Percentiles rank a stretch among this genome's conserved stretches.
These are phyloP conservation scores for Coturnix japonica DNA, from an alignment of 2,113 vertebrate species.

Conservation along the genomic window DNA sequence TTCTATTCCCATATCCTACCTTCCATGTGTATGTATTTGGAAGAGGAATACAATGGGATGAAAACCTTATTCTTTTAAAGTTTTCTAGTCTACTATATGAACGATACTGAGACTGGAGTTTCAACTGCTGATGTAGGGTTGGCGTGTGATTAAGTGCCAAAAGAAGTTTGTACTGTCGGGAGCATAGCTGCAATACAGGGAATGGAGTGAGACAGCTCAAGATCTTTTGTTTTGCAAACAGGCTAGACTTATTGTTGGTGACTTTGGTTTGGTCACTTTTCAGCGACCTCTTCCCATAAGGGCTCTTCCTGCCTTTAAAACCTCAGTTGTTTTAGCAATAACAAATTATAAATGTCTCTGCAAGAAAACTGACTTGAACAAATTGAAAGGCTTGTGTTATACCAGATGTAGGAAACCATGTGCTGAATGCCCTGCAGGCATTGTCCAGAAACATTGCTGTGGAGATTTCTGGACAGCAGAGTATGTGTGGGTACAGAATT, in stretches of 20 bases:
- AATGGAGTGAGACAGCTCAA: constrained; percentile 35
- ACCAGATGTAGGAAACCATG: neutral
- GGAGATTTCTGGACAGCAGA: neutral
- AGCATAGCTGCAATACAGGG: constrained; percentile 12
- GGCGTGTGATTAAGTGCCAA: neutral
- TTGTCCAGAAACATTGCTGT: neutral
- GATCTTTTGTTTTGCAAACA: constrained; percentile 59
- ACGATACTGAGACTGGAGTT: neutral
- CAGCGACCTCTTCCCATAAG: constrained; percentile 57
- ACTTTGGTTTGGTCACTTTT: constrained; percentile 65
- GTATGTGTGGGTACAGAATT: neutral
- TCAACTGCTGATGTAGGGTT: neutral
- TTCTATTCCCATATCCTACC: constrained; percentile 8
- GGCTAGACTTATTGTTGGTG: constrained; percentile 62
- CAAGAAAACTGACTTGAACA: neutral
- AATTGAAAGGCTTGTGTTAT: neutral
- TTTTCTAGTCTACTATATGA: neutral
- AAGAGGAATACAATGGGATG: constrained; percentile 1
- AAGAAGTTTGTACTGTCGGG: neutral
- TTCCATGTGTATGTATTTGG: constrained; percentile 8
- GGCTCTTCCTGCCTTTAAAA: constrained; percentile 53
- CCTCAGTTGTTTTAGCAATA: constrained; percentile 54
- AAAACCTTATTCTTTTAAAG: neutral
- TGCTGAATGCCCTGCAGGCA: neutral
- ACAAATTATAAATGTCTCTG: constrained; percentile 46